These are phyloP conservation scores for Gorsachius goisagi DNA, from an alignment of 2,113 vertebrate species.

Conservation along the genomic window DNA sequence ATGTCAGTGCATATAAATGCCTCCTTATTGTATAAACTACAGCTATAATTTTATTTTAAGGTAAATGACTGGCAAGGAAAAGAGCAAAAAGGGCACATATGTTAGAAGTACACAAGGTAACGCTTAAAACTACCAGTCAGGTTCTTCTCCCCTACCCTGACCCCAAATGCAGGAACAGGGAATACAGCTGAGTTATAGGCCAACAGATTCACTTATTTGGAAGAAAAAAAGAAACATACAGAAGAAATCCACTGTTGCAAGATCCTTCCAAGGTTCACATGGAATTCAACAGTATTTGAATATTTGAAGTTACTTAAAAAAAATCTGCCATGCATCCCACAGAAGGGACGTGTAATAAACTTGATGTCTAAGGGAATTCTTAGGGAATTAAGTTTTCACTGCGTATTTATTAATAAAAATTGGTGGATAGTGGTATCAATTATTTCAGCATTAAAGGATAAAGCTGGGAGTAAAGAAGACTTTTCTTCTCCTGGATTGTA, in stretches of 20 bases:
- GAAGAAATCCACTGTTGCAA: background rate
- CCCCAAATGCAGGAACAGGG: background rate
- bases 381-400: background rate
- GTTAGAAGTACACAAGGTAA: background rate
- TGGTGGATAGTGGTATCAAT: background rate
- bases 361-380: background rate
- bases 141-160: background rate
- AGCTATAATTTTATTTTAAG: background rate
- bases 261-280: background rate
- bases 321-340: background rate
- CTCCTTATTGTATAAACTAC: background rate
- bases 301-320: background rate
- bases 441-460: background rate
- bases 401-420: background rate
- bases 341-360: background rate
- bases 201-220: background rate
- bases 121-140: background rate
- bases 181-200: background rate
- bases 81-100: background rate
- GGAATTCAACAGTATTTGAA: background rate
- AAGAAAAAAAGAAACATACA: background rate
- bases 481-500: background rate
- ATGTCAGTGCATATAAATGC: background rate
- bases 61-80: background rate
- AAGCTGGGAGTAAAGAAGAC: background rate